Evolutionary conservation across 1,140 invertebrate genomes (phyloP).

Genomic region (Ctenoplectra terminalis): DNA sequence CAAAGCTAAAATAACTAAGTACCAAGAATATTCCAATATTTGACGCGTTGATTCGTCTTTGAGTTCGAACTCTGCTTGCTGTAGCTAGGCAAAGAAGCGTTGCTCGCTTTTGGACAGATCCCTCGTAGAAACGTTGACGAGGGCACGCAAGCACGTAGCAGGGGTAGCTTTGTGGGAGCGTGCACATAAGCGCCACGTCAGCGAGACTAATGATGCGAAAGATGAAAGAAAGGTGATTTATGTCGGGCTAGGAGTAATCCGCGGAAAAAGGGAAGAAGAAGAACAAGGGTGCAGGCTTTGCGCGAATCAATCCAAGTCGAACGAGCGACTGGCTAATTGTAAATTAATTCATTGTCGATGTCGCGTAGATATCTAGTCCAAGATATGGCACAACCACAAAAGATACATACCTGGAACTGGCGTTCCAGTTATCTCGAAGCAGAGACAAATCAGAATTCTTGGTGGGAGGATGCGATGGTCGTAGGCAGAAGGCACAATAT

Average conservation of each 20-base stretch:
- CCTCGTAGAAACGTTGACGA: slow-evolving; percentile 7
- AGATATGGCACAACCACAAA: too few species aligned
- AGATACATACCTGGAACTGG: too few species aligned
- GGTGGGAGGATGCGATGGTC: not conserved
- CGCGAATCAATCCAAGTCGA: not conserved
- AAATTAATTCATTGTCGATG: too few species aligned
- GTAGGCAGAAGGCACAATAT: too few species aligned
- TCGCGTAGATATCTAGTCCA: too few species aligned
- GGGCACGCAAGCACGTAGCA: slow-evolving; percentile 20
- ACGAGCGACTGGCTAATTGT: too few species aligned
- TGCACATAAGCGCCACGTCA: slow-evolving; percentile 28
- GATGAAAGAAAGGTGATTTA: slow-evolving; percentile 46
- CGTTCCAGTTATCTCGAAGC: too few species aligned
- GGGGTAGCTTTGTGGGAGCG: not conserved
- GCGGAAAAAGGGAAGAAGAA: not conserved
- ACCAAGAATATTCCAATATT: not conserved
- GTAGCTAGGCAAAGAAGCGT: not conserved
- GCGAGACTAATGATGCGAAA: slow-evolving; percentile 41
- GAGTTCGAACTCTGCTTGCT: not conserved
- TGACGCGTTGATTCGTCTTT: not conserved
- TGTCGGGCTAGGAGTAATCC: slow-evolving; percentile 1
- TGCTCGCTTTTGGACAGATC: not conserved
- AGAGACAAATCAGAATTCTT: slow-evolving; percentile 15
- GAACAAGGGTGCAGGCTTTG: not conserved
- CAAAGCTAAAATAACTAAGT: too few species aligned